A percentile compares a stretch with the other conserved stretches of the same genome.
These are phyloP conservation scores for Callyntrura sp. DNA, from an alignment of 2,888 invertebrate species.

Conservation along the genomic window DNA sequence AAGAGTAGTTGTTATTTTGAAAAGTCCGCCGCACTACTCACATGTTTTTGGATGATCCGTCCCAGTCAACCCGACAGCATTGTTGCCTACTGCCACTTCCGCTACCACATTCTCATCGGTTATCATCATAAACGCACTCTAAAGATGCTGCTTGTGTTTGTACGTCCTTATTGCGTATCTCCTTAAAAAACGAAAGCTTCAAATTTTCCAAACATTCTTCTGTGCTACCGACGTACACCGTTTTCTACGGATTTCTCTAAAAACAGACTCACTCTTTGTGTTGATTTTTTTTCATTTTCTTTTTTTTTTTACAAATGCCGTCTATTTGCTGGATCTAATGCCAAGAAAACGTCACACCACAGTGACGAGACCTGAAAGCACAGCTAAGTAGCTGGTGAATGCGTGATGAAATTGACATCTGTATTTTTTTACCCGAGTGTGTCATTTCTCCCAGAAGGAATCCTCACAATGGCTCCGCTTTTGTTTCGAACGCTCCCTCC, in stretches of 20 bases:
- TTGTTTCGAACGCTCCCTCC: not conserved
- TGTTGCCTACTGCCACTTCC: no score
- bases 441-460: slow-evolving; percentile 10
- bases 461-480: not conserved
- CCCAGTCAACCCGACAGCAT: no score
- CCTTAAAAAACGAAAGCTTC: no score
- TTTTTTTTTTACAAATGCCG: not conserved
- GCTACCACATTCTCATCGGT: no score
- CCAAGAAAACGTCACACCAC: slow-evolving; percentile 7
- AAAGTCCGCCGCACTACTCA: no score
- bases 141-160: no score
- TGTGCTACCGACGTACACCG: not conserved
- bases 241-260: not conserved
- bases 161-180: no score
- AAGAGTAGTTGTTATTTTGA: no score
- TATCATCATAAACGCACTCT: no score
- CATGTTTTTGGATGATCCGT: no score
- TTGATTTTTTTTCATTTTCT: no score
- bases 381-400: not conserved
- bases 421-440: not conserved
- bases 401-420: not conserved
- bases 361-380: slow-evolving; percentile 31
- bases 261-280: not conserved
- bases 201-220: no score
- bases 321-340: not conserved